phyloP scores from a whole-genome alignment of 2,888 invertebrate species.

The Ischnura elegans region DNA sequence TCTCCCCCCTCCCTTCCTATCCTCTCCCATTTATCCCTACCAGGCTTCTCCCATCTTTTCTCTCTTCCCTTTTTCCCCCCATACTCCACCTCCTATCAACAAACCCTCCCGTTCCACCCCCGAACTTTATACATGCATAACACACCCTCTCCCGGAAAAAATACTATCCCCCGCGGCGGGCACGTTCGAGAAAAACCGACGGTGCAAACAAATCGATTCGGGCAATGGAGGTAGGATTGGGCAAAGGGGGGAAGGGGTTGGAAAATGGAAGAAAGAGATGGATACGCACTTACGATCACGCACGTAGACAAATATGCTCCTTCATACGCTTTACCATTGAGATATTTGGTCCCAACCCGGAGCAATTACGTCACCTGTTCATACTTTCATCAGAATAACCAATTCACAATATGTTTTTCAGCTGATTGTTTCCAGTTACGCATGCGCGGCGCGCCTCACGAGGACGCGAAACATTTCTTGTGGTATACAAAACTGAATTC shows the following conservation, averaged over 20 bases:
- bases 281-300: no score
- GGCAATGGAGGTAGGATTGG: background rate
- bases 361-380: no score
- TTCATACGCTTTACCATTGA: no score
- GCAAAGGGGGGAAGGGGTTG: background rate
- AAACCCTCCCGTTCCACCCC: background rate
- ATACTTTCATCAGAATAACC: no score
- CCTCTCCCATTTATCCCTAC: background rate
- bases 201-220: conserved; percentile 10
- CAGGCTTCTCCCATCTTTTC: background rate
- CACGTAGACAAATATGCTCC: no score
- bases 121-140: background rate
- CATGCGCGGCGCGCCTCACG: no score
- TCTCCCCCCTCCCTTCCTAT: background rate
- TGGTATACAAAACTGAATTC: no score
- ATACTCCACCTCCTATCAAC: no score
- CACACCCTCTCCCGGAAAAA: background rate
- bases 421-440: no score
- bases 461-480: no score
- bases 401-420: no score
- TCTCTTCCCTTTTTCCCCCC: background rate
- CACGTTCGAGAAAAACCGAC: conserved; percentile 10
- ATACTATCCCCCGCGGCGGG: background rate
- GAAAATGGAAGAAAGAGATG: background rate
- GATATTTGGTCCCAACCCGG: no score